These are phyloP conservation scores for Thera obeliscata DNA, from an alignment of 2,888 invertebrate species.

Conservation along the genomic window DNA sequence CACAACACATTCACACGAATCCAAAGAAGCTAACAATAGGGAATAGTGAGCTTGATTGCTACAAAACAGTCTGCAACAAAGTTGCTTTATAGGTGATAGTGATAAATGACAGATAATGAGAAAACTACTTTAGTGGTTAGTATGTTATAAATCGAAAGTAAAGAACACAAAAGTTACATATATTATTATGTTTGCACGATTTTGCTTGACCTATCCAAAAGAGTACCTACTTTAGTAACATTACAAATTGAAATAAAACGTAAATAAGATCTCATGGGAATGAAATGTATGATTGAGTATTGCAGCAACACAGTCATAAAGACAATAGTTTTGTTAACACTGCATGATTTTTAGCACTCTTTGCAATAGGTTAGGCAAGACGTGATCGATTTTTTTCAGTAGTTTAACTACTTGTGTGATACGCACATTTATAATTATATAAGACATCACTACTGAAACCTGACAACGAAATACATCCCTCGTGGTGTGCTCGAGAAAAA, in stretches of 20 bases:
- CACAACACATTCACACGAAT: conserved; percentile 60
- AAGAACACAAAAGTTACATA: not conserved
- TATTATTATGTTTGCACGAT: not conserved
- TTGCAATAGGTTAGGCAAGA: not conserved
- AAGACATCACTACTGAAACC: not conserved
- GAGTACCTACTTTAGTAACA: no score
- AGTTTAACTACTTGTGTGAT: not conserved
- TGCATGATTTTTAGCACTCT: not conserved
- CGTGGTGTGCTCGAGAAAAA: no score
- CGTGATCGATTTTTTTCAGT: not conserved
- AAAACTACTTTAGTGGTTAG: not conserved
- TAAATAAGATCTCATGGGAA: not conserved
- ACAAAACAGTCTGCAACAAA: conserved; percentile 43
- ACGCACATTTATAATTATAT: not conserved
- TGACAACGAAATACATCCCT: not conserved
- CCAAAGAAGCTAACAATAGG: conserved; percentile 51
- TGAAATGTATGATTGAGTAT: not conserved
- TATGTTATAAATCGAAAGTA: not conserved
- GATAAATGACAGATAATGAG: conserved; percentile 22
- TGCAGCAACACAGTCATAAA: not conserved
- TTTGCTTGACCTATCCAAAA: not conserved
- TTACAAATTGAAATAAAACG: not conserved
- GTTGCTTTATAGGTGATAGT: conserved; percentile 22
- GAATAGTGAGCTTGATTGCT: conserved; percentile 54
- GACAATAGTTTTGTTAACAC: not conserved